Conservation (phyloP, 2,888 invertebrate genomes). For the Pachliopta kotzebuea region DNA sequence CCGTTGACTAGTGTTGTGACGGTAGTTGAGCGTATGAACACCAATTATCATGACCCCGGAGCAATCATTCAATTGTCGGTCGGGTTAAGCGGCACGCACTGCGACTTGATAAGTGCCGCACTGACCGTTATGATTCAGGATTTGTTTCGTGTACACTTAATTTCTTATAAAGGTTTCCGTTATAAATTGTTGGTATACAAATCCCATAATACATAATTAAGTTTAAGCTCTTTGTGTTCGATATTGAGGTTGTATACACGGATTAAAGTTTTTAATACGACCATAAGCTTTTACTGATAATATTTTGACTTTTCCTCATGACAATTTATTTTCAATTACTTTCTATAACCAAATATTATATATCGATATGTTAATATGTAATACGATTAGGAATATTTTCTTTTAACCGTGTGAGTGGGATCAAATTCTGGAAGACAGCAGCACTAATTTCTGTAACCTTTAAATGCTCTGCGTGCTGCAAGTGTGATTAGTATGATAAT, state of each 20-base stretch:
- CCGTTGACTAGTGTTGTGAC: conserved; percentile 19
- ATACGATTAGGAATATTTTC: no score
- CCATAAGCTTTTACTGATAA: not conserved
- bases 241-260: not conserved
- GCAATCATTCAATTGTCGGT: conserved; percentile 43
- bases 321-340: no score
- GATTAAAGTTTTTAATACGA: not conserved
- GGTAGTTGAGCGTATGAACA: conserved; percentile 34
- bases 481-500: no score
- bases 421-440: no score
- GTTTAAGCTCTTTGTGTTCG: not conserved
- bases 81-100: conserved; percentile 19
- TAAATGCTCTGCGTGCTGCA: no score
- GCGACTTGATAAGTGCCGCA: conserved; percentile 14
- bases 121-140: conserved; percentile 14
- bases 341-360: no score
- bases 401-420: no score
- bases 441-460: no score
- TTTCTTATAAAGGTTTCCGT: not conserved
- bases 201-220: not conserved
- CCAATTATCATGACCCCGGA: conserved; percentile 46
- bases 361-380: no score
- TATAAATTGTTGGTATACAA: not conserved
- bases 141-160: conserved; percentile 5
- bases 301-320: no score